Evolutionary conservation across 2,113 vertebrate genomes (phyloP), one percentile per base, ranked within the genome.

Genomic region (Myotis yumanensis): DNA sequence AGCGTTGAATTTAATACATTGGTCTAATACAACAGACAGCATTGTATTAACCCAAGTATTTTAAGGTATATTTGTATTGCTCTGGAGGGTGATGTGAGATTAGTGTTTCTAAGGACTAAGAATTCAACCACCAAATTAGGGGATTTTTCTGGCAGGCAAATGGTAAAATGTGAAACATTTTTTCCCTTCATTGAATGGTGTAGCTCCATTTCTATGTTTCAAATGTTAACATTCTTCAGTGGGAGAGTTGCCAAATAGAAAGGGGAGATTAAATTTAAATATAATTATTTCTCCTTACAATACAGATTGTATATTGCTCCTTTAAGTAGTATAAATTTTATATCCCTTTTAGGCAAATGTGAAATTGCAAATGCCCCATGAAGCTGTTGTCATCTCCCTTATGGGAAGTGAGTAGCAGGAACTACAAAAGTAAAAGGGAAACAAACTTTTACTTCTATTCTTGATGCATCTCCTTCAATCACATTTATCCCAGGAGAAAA

Each of bases 391-490:
- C 93, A 89, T 96, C 14, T 86, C 87, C 25, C 64, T 46, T 25
- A 71, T n/a, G 57, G 71, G 25, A 73, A 94, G 83, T 80, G 75
- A 84, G 20, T 11, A 54, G 51, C 51, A 86, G 75, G 30, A 57
- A 86, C 37, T 73, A 57, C 25, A 37, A 79, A 66, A 95, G 30
- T 62, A 89, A 57, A 1, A 86, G 71, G 81, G 52, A 89, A 92
- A 85, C 69, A 59, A 20, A 97, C 57, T 80, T 95, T 62, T 37
- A 57, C 64, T 88, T 90, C 32, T 14, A 15, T 40, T 51, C 59
- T 93, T 95, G 83, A 89, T 64, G 37, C 52, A 62, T 66, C 32
- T 43, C 86, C 35, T 97, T 97, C 93, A 92, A 48, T 94, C 89
- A 95, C 84, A 25, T 64, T 18, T 51, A 68, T 93, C 83, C 83